Base-by-base conservation (phyloP, 2,888 invertebrate species). In the Eupithecia dodoneata region DNA sequence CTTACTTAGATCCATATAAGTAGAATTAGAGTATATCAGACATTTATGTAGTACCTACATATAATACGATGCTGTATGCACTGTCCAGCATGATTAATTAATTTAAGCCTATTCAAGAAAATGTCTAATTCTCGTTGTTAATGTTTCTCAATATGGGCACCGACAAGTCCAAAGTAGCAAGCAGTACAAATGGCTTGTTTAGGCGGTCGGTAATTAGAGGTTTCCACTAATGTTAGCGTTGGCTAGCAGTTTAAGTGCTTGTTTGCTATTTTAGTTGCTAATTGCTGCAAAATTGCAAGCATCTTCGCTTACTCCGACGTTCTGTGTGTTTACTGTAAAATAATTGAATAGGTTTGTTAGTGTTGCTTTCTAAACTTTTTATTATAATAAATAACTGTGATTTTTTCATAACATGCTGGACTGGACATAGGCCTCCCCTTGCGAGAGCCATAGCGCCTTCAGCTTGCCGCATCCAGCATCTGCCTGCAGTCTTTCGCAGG, bases 231-330 rank as follows among this genome's bases (percentile, higher is more conserved):
- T 74, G 73, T 73, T 69, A 77, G 78, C 69, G 75, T 78, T 77
- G 75, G 73, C 73, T 55, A 52, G 70, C 65, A 59, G 18, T 49
- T 75, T 74, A 44, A 15, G 30, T 74, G 42, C 65, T 73, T 67
- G 59, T 59, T 70, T 65, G 78, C 78, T 75, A 63, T 67, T 78
- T 75, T 18, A 75, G 49, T 55, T 71, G 82, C 76, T 74, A 80
- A 82, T 85, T 80, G 79, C 77, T 69, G 76, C 77, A 55, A 76
- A 70, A 72, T 78, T 72, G 73, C 79, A 75, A 65, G 12, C 30
- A 63, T 63, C 30, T 63, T 80, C 73, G 42, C 77, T 70, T 67
- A n/a, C n/a, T 30, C 30, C 12, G 42, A 15, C 15, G 3, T 41
- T 66, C 15, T 15, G 42, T 59, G 9, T n/a, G n/a, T 65, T 12